Conservation (phyloP, 2,797 vertebrate genomes). For the Erpetoichthys calabaricus region DNA sequence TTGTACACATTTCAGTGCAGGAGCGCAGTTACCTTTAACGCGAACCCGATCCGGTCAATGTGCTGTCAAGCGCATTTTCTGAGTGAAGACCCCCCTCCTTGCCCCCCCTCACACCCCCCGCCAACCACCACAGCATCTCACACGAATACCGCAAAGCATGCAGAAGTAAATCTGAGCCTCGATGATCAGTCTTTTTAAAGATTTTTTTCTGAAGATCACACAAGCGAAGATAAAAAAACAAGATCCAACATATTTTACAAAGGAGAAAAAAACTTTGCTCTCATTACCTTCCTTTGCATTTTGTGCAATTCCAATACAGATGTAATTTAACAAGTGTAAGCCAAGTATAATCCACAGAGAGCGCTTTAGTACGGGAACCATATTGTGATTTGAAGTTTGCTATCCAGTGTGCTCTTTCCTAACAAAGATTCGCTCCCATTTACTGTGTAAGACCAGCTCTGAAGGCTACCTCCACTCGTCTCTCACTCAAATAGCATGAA, state of each 20-base stretch:
- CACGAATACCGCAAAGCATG: slow-evolving; percentile 6
- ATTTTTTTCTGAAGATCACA: no score
- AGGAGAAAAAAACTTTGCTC: slow-evolving; percentile 62
- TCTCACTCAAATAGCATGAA: slow-evolving; percentile 74
- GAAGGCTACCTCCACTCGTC: slow-evolving; percentile 48
- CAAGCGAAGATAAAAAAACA: no score
- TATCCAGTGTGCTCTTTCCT: slow-evolving; percentile 35
- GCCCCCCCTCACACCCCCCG: no score
- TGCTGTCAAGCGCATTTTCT: no score
- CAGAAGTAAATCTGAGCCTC: neutral
- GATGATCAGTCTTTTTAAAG: no score
- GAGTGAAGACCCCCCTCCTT: no score
- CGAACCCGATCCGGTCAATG: no score
- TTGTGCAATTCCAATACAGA: slow-evolving; percentile 69
- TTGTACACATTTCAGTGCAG: no score
- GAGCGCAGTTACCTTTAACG: no score
- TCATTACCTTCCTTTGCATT: slow-evolving; percentile 91
- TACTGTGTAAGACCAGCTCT: slow-evolving; percentile 50
- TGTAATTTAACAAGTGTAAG: slow-evolving; percentile 62
- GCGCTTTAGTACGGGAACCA: slow-evolving; percentile 62
- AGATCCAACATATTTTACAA: no score
- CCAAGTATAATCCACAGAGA: slow-evolving; percentile 77
- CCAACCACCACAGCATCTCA: neutral
- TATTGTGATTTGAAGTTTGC: slow-evolving; percentile 51
- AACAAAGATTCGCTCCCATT: slow-evolving; percentile 44